Evolutionary conservation across 1,140 invertebrate species (phyloP), one percentile per base, ranked within the genome.

Genomic region (Antheraea pernyi): DNA sequence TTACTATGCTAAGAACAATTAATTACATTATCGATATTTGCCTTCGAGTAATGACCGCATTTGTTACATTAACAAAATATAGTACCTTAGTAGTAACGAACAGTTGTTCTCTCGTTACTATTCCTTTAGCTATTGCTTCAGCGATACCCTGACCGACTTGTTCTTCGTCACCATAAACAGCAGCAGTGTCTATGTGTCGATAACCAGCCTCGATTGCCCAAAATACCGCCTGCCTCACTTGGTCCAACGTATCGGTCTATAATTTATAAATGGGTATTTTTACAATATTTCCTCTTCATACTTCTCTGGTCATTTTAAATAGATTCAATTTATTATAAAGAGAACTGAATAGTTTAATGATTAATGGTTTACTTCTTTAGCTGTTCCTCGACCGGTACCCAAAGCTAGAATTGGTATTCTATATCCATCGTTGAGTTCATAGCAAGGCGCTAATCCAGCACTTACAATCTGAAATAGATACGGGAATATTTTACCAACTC

Each of bases 361-460:
- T 42, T 42, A 7, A 42, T 3, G 11, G 11, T 42, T 8, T 42
- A 89, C 88, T 76, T 80, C 77, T 19, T 77, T 76, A 9, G 86
- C 84, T n/a, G 88, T 91, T 9, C 86, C 87, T 66, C 86, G 76
- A n/a, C 95, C 97, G 0, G 96, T 60, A 46, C 96, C 96, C n/a
- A 97, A 83, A 7, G 96, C 96, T 37, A 97, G 78, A 4, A 94
- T 79, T 0, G 96, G 96, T 70, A 97, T 94, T 72, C 93, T 87
- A 61, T 92, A 80, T 30, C 95, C 95, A 87, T 95, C 94, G 72
- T 88, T 95, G 0, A 96, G 81, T 70, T 91, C 88, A 7, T 94
- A 78, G 37, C 78, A 93, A 22, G 94, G 93, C 61, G 93, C 90
- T 62, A 78, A 64, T 0, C 60, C 74, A 5, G 80, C 76, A 7